Conservation (phyloP, 1,140 invertebrate genomes). For the Brachionus manjavacas region DNA sequence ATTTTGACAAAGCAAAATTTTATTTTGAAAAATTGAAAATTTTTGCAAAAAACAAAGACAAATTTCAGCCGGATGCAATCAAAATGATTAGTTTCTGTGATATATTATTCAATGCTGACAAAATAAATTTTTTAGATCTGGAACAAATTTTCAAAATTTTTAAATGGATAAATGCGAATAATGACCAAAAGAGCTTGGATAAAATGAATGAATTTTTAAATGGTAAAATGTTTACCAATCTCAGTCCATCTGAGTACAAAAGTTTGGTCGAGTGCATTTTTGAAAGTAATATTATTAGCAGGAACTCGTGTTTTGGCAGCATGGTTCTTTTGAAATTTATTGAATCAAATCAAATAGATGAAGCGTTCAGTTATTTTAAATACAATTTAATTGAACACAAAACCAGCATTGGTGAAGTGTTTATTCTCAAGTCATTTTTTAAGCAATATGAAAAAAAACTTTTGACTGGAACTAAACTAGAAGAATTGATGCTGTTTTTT, state of each 20-base stretch:
- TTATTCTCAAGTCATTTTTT: background rate
- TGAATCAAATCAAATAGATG: background rate
- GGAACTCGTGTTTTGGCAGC: background rate
- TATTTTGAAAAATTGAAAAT: background rate
- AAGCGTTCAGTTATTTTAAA: slow-evolving; percentile 15
- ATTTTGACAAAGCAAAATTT: background rate
- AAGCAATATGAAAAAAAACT: background rate
- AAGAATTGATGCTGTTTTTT: background rate
- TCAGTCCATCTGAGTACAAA: background rate
- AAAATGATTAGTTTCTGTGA: background rate
- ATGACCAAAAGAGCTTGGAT: background rate
- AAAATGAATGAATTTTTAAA: background rate
- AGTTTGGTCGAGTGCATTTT: background rate
- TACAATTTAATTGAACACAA: background rate
- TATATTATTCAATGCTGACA: background rate
- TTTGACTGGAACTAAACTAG: background rate
- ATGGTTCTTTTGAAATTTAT: background rate
- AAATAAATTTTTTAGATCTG: background rate
- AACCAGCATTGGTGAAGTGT: background rate
- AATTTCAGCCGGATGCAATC: background rate
- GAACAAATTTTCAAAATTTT: background rate
- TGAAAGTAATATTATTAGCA: background rate
- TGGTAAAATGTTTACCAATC: background rate
- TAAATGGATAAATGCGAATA: background rate
- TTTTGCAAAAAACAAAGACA: background rate